These are phyloP conservation scores for Nasua narica DNA, from an alignment of 2,797 vertebrate genomes.

Conservation along the genomic window DNA sequence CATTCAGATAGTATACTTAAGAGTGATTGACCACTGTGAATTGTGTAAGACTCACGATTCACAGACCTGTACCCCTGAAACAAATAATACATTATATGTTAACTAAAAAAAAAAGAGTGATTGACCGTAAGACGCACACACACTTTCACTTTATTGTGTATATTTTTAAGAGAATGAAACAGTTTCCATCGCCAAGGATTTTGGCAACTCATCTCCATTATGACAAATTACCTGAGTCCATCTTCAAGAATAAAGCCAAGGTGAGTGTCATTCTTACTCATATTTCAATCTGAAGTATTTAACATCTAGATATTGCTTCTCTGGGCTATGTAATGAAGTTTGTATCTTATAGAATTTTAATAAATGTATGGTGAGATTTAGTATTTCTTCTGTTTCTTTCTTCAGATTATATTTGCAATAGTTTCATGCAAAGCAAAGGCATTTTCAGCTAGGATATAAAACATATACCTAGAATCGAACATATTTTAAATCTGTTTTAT, in stretches of 20 bases:
- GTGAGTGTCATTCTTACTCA: conserved; percentile 17
- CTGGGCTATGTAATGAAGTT: background rate
- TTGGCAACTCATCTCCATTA: conserved; percentile 80
- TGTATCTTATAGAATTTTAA: background rate
- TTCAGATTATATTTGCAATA: background rate
- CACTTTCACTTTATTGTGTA: conserved; percentile 35
- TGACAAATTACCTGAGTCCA: conserved; percentile 73
- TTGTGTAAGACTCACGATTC: no score
- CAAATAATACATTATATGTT: no score
- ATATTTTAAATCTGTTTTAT: background rate
- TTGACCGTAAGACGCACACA: background rate
- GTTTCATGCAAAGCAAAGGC: background rate
- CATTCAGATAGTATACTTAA: background rate
- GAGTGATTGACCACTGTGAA: background rate
- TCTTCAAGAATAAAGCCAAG: conserved; percentile 79
- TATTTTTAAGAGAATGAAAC: conserved; percentile 79
- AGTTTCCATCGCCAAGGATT: conserved; percentile 78
- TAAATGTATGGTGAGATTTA: background rate
- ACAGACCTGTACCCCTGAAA: no score
- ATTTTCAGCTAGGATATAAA: background rate
- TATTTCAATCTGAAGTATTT: background rate
- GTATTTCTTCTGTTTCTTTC: conserved; percentile 27
- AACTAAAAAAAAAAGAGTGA: background rate
- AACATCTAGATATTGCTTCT: background rate
- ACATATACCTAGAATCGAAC: background rate